Percentiles rank a stretch among this genome's conserved stretches.
Conservation (phyloP, 35 echinoderm and acorn worm genomes). For the Acanthaster planci region DNA sequence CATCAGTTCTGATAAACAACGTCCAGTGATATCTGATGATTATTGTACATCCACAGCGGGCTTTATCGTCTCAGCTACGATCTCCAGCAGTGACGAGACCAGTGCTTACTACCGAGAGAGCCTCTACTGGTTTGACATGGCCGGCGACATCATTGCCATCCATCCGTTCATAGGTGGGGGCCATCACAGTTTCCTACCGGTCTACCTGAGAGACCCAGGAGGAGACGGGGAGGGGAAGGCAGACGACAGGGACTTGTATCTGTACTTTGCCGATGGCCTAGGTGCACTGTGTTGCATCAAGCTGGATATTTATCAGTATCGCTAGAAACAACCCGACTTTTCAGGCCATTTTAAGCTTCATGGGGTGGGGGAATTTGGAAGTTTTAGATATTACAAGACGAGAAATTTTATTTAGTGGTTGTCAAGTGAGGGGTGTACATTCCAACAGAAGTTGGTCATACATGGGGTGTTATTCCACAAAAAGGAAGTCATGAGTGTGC, state of each 20-base stretch:
- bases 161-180: slow-evolving; percentile 26
- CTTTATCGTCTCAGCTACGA: slow-evolving; percentile 21
- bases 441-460: too few relatives aligned
- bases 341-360: too few relatives aligned
- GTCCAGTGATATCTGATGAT: not conserved
- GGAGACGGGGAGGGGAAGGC: not conserved
- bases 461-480: too few relatives aligned
- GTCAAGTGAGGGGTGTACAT: too few relatives aligned
- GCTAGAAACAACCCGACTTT: not conserved
- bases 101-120: slow-evolving; percentile 21
- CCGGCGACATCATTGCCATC: slow-evolving; percentile 22
- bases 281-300: slow-evolving; percentile 31
- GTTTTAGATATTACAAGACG: too few relatives aligned
- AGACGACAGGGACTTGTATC: not conserved
- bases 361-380: too few relatives aligned
- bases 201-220: slow-evolving; percentile 1
- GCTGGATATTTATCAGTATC: not conserved
- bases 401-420: too few relatives aligned
- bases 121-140: slow-evolving; percentile 20
- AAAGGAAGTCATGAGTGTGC: too few relatives aligned
- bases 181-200: slow-evolving; percentile 23
- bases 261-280: slow-evolving; percentile 34
- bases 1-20: too few relatives aligned
- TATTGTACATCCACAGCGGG: not conserved
- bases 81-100: slow-evolving; percentile 23